Percentiles rank a stretch among this genome's conserved stretches.
Conservation (phyloP, 2,113 vertebrate species). For the Narcine bancroftii region DNA sequence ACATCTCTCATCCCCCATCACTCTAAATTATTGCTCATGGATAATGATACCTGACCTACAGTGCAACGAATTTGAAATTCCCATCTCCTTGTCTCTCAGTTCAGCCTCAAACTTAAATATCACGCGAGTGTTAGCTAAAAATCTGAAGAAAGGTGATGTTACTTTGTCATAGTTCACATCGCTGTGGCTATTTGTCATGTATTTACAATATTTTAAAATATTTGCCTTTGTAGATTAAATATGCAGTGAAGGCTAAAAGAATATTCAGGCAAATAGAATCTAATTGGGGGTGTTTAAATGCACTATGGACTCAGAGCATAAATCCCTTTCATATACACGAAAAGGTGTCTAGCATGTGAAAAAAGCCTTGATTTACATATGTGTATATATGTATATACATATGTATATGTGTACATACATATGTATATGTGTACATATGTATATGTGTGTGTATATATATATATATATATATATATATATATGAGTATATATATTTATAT, state of each 20-base stretch:
- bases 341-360: no score
- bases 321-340: no score
- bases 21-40: not conserved
- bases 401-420: no score
- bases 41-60: not conserved
- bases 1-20: not conserved
- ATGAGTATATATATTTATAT: no score
- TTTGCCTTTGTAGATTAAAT: not conserved
- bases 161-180: no score
- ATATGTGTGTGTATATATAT: no score
- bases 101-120: not conserved
- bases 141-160: no score
- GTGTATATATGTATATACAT: no score
- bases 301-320: not conserved
- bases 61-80: not conserved
- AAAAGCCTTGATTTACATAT: no score
- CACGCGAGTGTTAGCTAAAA: not conserved
- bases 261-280: not conserved
- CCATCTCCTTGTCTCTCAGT: not conserved
- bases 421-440: no score
- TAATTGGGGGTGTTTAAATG: not conserved
- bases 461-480: no score
- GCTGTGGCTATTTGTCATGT: no score
- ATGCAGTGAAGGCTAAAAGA: not conserved
- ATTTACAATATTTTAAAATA: not conserved